phyloP scores from a whole-genome alignment of 1,140 invertebrate species.

The Bombus pyrosoma region DNA sequence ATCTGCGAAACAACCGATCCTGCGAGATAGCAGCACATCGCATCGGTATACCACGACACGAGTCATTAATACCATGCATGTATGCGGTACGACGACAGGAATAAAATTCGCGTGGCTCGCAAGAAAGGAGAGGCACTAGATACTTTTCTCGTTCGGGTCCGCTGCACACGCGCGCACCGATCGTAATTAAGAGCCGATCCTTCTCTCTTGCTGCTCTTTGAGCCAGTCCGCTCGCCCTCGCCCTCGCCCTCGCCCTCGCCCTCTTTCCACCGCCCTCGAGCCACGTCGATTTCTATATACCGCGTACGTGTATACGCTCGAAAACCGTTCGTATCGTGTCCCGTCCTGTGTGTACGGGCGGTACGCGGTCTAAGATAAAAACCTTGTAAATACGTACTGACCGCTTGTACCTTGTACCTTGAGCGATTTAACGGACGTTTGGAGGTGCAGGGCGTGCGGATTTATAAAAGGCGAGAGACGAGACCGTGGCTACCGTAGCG shows the following conservation, averaged over 20 bases:
- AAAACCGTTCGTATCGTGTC: conserved; percentile 37
- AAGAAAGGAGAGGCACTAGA: conserved; percentile 49
- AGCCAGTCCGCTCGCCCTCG: not conserved
- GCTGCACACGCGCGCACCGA: conserved; percentile 49
- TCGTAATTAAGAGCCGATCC: conserved; percentile 64
- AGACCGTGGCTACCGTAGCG: not conserved
- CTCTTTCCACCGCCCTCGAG: not conserved
- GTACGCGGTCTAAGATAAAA: conserved; percentile 29
- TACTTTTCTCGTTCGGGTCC: conserved; percentile 58
- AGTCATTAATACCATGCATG: conserved; percentile 41
- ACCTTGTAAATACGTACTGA: conserved; percentile 45
- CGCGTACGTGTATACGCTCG: conserved; percentile 26
- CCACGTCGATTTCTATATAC: not conserved
- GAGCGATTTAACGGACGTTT: conserved; percentile 37
- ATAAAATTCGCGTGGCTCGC: conserved; percentile 57
- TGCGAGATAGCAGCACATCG: conserved; percentile 6
- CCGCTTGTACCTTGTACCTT: conserved; percentile 30
- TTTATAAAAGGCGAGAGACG: conserved; percentile 32
- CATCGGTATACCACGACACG: conserved; percentile 23
- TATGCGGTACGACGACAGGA: conserved; percentile 38
- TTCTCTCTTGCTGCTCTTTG: not conserved
- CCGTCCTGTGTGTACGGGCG: not conserved
- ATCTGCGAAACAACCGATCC: conserved; percentile 15
- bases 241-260: not conserved
- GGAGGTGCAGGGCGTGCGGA: conserved; percentile 33